Evolutionary conservation across 2,888 invertebrate genomes (phyloP).

Genomic region (Tetragonisca angustula): DNA sequence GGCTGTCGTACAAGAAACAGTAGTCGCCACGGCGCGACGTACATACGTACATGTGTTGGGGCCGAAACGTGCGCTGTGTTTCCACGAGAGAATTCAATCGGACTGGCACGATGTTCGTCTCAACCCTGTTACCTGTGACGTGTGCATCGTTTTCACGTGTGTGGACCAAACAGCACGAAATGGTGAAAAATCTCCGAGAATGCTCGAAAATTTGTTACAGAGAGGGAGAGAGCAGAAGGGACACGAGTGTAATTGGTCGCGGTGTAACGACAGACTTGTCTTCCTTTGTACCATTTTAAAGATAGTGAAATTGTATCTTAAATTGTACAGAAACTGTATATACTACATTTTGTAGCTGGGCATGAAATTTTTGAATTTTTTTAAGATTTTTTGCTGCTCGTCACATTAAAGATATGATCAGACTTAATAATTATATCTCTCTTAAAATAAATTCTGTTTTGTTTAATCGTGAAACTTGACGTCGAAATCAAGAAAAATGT

Average conservation of each 20-base stretch:
- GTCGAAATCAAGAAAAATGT: not conserved
- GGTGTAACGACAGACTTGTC: no score
- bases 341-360: no score
- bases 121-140: not conserved
- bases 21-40: constrained; percentile 22
- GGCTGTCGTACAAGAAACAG: constrained; percentile 47
- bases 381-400: no score
- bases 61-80: constrained; percentile 20
- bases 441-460: not conserved
- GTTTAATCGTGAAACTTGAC: not conserved
- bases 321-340: no score
- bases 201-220: no score
- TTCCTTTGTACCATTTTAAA: no score
- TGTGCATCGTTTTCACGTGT: not conserved
- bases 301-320: no score
- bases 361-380: no score
- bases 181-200: not conserved
- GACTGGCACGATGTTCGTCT: constrained; percentile 20
- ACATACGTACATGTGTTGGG: constrained; percentile 33
- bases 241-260: not conserved
- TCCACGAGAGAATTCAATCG: constrained; percentile 58
- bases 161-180: not conserved
- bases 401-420: no score
- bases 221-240: not conserved
- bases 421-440: no score